Conservation (phyloP, 2,888 invertebrate species). For the Dendrolimus pini region DNA sequence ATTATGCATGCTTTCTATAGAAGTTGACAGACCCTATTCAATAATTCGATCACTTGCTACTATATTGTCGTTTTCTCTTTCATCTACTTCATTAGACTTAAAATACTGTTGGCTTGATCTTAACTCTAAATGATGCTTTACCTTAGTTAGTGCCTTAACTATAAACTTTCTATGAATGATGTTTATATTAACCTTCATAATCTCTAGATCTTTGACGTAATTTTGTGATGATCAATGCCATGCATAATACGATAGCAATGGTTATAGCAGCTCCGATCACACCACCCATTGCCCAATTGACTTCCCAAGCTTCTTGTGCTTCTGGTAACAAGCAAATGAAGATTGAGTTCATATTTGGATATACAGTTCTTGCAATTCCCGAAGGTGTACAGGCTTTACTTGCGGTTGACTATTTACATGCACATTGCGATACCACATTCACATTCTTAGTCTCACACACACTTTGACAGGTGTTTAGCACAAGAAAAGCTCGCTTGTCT, state of each 20-base stretch:
- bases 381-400: too few species aligned
- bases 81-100: too few species aligned
- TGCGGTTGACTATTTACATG: too few species aligned
- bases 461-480: too few species aligned
- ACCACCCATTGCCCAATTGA: conserved; percentile 77
- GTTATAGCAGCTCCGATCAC: conserved; percentile 83
- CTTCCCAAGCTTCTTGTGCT: conserved; percentile 65
- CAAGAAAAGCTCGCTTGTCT: too few species aligned
- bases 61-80: neutral
- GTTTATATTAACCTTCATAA: conserved; percentile 52
- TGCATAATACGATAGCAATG: conserved; percentile 80
- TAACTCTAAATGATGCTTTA: too few species aligned
- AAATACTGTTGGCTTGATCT: too few species aligned
- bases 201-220: conserved; percentile 70
- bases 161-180: too few species aligned
- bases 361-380: too few species aligned
- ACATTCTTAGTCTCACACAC: too few species aligned
- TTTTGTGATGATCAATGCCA: conserved; percentile 79
- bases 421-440: too few species aligned
- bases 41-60: neutral
- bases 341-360: neutral
- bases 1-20: neutral
- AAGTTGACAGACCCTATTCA: neutral
- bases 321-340: conserved; percentile 28
- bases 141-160: too few species aligned